A percentile compares a stretch with the other conserved stretches of the same genome.
Evolutionary conservation across 2,797 vertebrate species (phyloP).

Genomic region (Ibycter americanus): DNA sequence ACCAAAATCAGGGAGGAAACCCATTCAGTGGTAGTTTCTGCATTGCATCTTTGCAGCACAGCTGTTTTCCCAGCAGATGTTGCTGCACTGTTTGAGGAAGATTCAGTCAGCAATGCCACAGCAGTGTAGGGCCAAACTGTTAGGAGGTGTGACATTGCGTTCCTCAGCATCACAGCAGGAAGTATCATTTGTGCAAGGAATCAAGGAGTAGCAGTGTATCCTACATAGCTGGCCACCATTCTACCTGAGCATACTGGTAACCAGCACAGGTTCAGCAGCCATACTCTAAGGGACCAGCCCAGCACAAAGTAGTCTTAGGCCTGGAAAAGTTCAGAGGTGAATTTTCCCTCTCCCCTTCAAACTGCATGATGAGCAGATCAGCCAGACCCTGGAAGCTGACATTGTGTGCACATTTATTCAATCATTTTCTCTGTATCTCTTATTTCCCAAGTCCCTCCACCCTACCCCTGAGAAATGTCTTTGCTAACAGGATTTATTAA

Average conservation of each 20-base stretch:
- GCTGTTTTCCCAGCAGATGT: neutral
- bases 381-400: neutral
- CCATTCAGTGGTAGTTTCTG: neutral
- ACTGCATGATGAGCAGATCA: neutral
- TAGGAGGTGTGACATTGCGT: neutral
- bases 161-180: neutral
- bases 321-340: neutral
- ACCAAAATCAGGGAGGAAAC: neutral
- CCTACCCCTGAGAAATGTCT: neutral
- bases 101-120: neutral
- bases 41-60: neutral
- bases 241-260: neutral
- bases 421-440: neutral
- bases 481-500: neutral
- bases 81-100: neutral
- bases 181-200: neutral
- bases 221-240: neutral
- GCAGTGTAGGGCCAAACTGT: neutral
- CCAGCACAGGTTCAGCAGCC: neutral
- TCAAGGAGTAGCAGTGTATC: neutral
- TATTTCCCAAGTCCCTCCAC: neutral
- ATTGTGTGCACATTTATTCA: neutral
- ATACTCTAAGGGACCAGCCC: neutral
- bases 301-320: neutral
- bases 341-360: neutral